A percentile compares a stretch with the other conserved stretches of the same genome.
Evolutionary conservation across 1,140 invertebrate species (phyloP).

Genomic region (Penaeus vannamei): DNA sequence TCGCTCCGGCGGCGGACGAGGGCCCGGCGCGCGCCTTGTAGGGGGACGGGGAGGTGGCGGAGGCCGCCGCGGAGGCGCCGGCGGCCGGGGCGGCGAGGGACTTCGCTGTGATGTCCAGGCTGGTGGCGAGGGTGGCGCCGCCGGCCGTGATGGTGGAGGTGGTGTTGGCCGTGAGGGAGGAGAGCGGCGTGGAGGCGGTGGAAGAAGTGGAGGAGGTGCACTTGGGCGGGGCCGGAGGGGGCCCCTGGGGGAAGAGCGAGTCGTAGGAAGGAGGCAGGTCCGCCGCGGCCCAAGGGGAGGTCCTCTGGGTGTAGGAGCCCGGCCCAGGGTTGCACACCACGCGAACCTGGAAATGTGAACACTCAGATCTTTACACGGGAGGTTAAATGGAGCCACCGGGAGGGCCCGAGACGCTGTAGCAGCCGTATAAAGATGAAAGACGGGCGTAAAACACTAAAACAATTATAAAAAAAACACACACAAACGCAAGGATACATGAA

Average conservation of each 20-base stretch:
- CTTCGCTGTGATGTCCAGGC: slow-evolving; percentile 8
- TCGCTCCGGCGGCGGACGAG: no score
- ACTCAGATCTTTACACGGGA: background rate
- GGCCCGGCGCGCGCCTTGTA: no score
- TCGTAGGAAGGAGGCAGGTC: slow-evolving; percentile 64
- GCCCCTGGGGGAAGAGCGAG: slow-evolving; percentile 61
- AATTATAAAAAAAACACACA: no score
- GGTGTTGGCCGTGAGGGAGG: slow-evolving; percentile 38
- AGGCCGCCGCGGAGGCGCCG: slow-evolving; percentile 32
- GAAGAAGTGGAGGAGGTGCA: slow-evolving; percentile 26
- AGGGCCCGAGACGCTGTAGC: background rate
- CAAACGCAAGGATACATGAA: no score
- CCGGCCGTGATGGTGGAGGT: slow-evolving; percentile 25
- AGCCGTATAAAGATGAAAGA: no score
- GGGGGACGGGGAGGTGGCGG: background rate
- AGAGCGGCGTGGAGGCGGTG: slow-evolving; percentile 27
- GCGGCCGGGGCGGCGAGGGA: background rate
- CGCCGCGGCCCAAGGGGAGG: background rate
- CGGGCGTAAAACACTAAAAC: no score
- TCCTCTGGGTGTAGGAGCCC: slow-evolving; percentile 20
- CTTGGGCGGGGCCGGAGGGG: slow-evolving; percentile 40
- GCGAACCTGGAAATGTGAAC: slow-evolving; percentile 55
- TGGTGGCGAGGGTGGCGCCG: slow-evolving; percentile 18
- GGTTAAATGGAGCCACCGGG: background rate
- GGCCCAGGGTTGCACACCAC: slow-evolving; percentile 64